These are phyloP conservation scores for Leucania comma DNA, from an alignment of 2,888 invertebrate genomes.

Conservation along the genomic window DNA sequence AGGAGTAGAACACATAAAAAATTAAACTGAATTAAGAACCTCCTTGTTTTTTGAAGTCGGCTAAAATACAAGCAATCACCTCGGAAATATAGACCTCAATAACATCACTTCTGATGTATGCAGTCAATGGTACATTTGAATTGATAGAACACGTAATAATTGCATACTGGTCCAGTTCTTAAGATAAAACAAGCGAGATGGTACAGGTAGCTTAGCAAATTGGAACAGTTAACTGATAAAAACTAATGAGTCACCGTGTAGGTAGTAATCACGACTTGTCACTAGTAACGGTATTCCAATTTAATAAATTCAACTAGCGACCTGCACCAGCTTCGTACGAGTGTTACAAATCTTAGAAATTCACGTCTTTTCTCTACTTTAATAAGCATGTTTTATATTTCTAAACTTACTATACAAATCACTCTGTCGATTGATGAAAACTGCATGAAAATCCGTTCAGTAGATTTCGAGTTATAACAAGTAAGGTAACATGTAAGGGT, in stretches of 20 bases:
- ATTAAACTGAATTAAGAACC: too few species aligned
- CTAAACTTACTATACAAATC: too few species aligned
- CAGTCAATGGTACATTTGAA: conserved; percentile 49
- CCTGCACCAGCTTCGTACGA: too few species aligned
- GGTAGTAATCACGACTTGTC: conserved; percentile 53
- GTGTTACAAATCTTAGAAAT: too few species aligned
- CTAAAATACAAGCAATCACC: conserved; percentile 37
- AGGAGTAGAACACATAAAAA: too few species aligned
- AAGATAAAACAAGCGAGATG: conserved; percentile 53
- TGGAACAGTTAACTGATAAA: conserved; percentile 51
- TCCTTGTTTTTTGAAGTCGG: too few species aligned
- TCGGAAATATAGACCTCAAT: conserved; percentile 49
- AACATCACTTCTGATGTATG: conserved; percentile 49
- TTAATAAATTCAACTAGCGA: conserved; percentile 33
- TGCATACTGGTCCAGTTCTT: conserved; percentile 57
- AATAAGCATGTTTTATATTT: too few species aligned
- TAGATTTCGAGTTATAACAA: too few species aligned
- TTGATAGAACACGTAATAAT: conserved; percentile 61
- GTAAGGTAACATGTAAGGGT: too few species aligned
- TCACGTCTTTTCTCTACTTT: too few species aligned
- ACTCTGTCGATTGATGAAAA: too few species aligned
- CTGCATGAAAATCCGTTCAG: too few species aligned
- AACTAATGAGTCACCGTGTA: conserved; percentile 53
- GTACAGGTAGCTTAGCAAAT: conserved; percentile 49
- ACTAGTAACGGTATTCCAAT: conserved; percentile 47